Base-by-base conservation (phyloP, 2,113 vertebrate genomes). In the Phasianus colchicus region DNA sequence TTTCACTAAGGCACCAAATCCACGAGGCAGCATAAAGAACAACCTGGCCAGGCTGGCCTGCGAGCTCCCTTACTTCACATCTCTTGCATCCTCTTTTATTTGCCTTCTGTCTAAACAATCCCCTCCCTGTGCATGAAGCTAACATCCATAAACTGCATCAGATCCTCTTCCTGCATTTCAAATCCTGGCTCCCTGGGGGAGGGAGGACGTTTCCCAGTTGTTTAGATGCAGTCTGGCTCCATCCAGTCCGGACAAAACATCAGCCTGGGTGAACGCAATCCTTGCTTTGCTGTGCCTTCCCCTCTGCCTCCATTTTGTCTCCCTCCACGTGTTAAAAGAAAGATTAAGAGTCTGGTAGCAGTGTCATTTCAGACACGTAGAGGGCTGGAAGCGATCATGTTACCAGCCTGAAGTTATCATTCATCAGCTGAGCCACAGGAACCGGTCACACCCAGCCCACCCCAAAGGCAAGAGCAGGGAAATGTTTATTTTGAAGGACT, bases 271-370 rank as follows among this genome's bases (percentile, higher is more conserved):
- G 42, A 79, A 79, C 0, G 13, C 16, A 32, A 17, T 3, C 25
- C 64, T n/a, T 2, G 0, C 0, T 7, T 57, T 43, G 48, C 54
- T 54, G 17, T 0, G 0, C 1, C 64, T 81, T 38, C 11, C 2
- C 4, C 57, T 6, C 1, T 14, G 60, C 36, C 76, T 77, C 88
- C 72, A n/a, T 91, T 86, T 92, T 81, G 70, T 58, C 55, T 54
- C 3, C 0, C 45, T 54, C 3, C 0, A 16, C 1, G 25, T 5
- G 25, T 10, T 34, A 10, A 3, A 32, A 64, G 42, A 16, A 72
- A 63, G 89, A 70, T n/a, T 2, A 14, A 55, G 71, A 85, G 63
- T 48, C 4, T 13, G 2, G 55, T 2, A 57, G 24, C 34, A 11
- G 65, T 9, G 2, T 83, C 78, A 18, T 38, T 88, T 52, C 22